Evolutionary conservation across 2,113 vertebrate genomes (phyloP).

Genomic region (Pyrgilauda ruficollis): DNA sequence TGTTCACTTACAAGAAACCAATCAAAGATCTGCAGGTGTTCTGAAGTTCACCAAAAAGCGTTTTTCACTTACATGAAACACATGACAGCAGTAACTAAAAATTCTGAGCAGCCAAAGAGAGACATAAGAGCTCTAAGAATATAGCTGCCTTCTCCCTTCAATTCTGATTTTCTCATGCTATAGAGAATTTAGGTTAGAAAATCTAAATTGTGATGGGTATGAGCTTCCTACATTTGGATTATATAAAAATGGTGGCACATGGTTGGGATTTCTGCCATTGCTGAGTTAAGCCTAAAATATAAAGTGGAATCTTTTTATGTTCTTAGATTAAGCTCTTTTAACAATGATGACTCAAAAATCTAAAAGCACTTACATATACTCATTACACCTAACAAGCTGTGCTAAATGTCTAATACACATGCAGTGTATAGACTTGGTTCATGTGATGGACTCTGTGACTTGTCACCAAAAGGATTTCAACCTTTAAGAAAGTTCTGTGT

Average conservation of each 20-base stretch:
- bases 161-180: neutral
- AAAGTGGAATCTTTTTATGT: neutral
- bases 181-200: neutral
- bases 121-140: neutral
- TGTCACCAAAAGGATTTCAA: neutral
- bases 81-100: neutral
- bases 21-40: neutral
- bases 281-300: neutral
- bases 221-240: neutral
- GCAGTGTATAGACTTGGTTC: neutral
- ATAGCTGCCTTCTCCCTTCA: neutral
- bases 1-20: constrained; percentile 9
- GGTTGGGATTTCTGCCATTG: neutral
- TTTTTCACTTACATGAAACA: neutral
- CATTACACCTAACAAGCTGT: neutral
- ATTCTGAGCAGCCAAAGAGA: neutral
- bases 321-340: neutral
- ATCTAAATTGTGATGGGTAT: neutral
- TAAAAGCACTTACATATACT: neutral
- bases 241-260: neutral
- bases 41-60: neutral
- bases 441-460: neutral
- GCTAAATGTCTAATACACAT: neutral
- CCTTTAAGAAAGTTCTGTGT: neutral
- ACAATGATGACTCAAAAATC: neutral